Evolutionary conservation across 2,113 vertebrate species (phyloP).

Genomic region (Alouatta palliata): DNA sequence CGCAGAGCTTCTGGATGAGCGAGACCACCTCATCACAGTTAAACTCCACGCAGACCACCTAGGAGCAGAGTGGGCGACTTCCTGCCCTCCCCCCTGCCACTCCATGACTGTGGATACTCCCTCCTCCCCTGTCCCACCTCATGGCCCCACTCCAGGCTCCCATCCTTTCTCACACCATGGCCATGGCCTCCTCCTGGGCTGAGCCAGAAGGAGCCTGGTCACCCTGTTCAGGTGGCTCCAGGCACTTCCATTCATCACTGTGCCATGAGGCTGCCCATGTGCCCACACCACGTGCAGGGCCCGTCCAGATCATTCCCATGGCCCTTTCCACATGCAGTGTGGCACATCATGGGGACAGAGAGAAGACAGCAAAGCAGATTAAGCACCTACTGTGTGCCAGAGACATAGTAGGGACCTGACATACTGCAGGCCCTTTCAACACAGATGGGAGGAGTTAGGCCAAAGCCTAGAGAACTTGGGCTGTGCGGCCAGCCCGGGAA

Average conservation of each 20-base stretch:
- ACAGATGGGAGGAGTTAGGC: not conserved
- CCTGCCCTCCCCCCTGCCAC: not conserved
- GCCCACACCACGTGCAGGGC: not conserved
- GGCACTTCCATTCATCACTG: too few species aligned
- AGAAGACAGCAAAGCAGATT: not conserved
- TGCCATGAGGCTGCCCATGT: fast-evolving
- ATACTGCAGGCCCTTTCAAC: not conserved
- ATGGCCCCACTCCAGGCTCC: not conserved
- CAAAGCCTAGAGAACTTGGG: not conserved
- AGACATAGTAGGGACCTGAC: not conserved
- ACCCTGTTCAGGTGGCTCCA: not conserved
- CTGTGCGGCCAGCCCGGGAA: not conserved
- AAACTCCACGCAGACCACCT: conserved; percentile 65
- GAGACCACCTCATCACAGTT: conserved; percentile 66
- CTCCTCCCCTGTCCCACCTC: too few species aligned
- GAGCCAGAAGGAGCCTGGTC: too few species aligned
- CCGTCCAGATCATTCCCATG: fast-evolving
- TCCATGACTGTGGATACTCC: fast-evolving
- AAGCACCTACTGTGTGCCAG: not conserved
- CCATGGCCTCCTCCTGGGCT: fast-evolving
- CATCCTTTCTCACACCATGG: not conserved
- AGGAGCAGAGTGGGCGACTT: not conserved
- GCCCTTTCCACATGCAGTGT: too few species aligned
- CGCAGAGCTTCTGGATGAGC: conserved; percentile 71
- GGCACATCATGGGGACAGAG: not conserved